A percentile compares a stretch with the other conserved stretches of the same genome.
These are phyloP conservation scores for Boloria selene DNA, from an alignment of 2,888 invertebrate species.

Conservation along the genomic window DNA sequence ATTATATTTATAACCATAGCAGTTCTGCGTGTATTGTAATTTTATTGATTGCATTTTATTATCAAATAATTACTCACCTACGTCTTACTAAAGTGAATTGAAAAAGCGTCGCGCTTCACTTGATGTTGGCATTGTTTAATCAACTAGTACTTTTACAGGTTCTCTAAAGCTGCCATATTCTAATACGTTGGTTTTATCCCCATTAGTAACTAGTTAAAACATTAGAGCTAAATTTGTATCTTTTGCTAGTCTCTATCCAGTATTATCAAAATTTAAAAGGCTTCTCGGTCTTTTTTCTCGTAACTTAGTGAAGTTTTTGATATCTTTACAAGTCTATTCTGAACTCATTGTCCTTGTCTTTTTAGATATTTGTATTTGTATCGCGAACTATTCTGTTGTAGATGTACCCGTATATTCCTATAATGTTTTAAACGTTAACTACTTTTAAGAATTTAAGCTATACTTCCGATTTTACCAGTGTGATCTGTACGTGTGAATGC, in stretches of 20 bases:
- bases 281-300: constrained; percentile 38
- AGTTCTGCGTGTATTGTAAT: background rate
- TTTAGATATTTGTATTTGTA: constrained; percentile 55
- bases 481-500: constrained; percentile 25
- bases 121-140: constrained; percentile 6
- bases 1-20: too few relatives aligned
- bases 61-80: background rate
- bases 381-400: constrained; percentile 55
- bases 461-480: constrained; percentile 28
- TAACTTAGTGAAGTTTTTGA: constrained; percentile 64
- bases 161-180: constrained; percentile 32
- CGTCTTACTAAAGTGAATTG: background rate
- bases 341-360: constrained; percentile 69
- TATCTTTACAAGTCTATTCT: constrained; percentile 75
- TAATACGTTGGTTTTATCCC: constrained; percentile 19
- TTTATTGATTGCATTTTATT: background rate
- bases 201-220: constrained; percentile 17
- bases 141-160: constrained; percentile 14
- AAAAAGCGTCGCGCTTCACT: constrained; percentile 1
- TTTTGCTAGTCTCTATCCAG: constrained; percentile 18
- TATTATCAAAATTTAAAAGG: constrained; percentile 27
- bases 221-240: constrained; percentile 17
- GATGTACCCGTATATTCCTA: constrained; percentile 39
- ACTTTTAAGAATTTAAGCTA: constrained; percentile 73
- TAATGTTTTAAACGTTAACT: constrained; percentile 67